Base-by-base conservation (phyloP, 2,113 vertebrate genomes). In the Prunella fulvescens region DNA sequence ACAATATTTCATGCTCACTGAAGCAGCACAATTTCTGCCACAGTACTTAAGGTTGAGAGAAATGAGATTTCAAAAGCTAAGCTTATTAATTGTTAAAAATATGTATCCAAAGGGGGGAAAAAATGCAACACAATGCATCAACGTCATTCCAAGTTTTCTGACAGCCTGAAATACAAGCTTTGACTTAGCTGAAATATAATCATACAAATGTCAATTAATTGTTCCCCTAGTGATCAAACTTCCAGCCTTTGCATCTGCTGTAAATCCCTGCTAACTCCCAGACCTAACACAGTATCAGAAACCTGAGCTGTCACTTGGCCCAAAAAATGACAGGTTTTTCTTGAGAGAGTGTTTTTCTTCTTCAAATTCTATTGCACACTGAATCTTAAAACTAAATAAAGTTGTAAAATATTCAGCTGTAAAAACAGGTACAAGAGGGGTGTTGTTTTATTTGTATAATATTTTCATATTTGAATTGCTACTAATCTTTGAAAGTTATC, bases 11-110 rank as follows among this genome's bases (percentile, higher is more conserved):
- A 54, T 15, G 42, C 74, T 77, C 71, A 92, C 67, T 83, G 85
- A 92, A 90, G 92, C 74, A 88, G 48, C 53, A 81, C 64, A 45
- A 10, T 90, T 94, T 84, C 65, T 91, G 61, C 28, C 70, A 79
- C 45, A 74, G 53, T 65, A 72, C 61, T 85, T 70, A 92, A n/a
- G 15, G 18, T 7, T 61, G 58, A 39, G 71, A 92, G 70, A 96
- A 93, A 83, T 70, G 62, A 92, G 79, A 83, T 92, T 95, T 88
- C 85, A 86, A 65, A 96, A 58, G 71, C 44, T 88, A 96, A 58
- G 71, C 44, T 88, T 92, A 92, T 82, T 95, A 94, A 90, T 93
- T 90, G 54, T 71, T 80, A 90, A 96, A 96, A 94, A 85, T 85
- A 69, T 5, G 23, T 80, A 92, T 88, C 93, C 81, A 90, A 88